These are phyloP conservation scores for Heliothis peltigera DNA, from an alignment of 2,888 invertebrate species.

Conservation along the genomic window DNA sequence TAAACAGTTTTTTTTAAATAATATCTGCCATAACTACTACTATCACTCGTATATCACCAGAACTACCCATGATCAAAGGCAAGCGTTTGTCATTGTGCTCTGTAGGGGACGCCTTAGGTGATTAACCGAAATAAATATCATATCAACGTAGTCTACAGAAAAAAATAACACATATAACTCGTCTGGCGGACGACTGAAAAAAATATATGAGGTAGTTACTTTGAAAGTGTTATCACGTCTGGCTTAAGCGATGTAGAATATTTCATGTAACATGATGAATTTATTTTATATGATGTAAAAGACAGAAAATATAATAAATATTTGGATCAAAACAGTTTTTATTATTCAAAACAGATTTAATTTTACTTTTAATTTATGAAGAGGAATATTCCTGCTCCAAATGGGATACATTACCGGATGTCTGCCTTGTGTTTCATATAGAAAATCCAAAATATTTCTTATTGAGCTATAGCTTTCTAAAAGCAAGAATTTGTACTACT, in stretches of 20 bases:
- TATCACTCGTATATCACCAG: conserved; percentile 44
- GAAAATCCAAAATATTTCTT: no score
- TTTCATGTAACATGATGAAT: conserved; percentile 24
- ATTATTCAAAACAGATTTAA: not conserved
- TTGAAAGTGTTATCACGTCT: conserved; percentile 15
- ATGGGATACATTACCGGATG: no score
- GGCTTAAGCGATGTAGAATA: conserved; percentile 9
- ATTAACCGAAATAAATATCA: conserved; percentile 51
- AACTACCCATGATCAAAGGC: conserved; percentile 51
- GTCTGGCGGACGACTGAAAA: conserved; percentile 13
- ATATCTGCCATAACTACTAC: conserved; percentile 19
- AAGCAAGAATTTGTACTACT: conserved; percentile 4
- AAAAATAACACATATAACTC: conserved; percentile 43
- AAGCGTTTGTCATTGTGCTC: conserved; percentile 42
- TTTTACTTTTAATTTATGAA: not conserved
- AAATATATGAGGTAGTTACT: conserved; percentile 29
- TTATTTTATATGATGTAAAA: conserved; percentile 15
- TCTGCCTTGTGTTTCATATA: no score
- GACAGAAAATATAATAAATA: not conserved
- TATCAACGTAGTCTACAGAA: conserved; percentile 40
- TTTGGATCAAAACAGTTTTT: not conserved
- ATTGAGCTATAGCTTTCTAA: conserved; percentile 4
- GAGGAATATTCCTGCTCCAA: no score
- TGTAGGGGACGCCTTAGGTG: conserved; percentile 32
- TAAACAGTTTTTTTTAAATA: conserved; percentile 34